Evolutionary conservation across 1,140 invertebrate genomes (phyloP).

Genomic region (Drosophila carrolli): DNA sequence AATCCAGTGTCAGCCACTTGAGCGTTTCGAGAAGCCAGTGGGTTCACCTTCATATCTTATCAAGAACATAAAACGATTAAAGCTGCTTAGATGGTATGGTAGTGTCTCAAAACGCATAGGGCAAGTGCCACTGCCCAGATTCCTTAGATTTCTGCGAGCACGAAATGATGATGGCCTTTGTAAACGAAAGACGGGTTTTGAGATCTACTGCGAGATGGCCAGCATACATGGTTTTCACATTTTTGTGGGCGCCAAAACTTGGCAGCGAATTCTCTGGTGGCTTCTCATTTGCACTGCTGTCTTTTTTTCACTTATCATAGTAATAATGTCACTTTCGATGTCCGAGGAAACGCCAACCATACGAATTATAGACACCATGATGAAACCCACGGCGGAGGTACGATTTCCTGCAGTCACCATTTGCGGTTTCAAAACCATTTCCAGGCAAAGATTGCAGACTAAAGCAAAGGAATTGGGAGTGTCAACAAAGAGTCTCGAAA

Average conservation of each 20-base stretch:
- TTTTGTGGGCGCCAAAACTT: constrained; percentile 67
- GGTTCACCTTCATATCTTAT: not conserved
- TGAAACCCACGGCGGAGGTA: constrained; percentile 82
- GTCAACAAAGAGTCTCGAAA: constrained; percentile 1
- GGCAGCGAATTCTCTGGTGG: constrained; percentile 85
- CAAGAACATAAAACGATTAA: constrained; percentile 31
- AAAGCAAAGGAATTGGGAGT: constrained; percentile 20
- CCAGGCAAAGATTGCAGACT: constrained; percentile 1
- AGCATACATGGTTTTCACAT: constrained; percentile 81
- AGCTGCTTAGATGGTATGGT: constrained; percentile 30
- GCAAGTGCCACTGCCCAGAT: constrained; percentile 49
- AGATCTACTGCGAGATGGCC: constrained; percentile 85
- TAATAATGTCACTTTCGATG: constrained; percentile 82
- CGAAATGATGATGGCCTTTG: constrained; percentile 73
- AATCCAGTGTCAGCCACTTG: constrained; percentile 33
- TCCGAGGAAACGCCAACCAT: constrained; percentile 82
- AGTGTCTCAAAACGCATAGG: constrained; percentile 23
- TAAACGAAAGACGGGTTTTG: constrained; percentile 71
- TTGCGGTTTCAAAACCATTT: constrained; percentile 85
- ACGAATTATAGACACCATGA: constrained; percentile 87
- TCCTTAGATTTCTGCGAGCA: constrained; percentile 58
- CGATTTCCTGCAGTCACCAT: constrained; percentile 89
- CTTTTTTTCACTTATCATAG: constrained; percentile 78
- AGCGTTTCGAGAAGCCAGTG: constrained; percentile 33
- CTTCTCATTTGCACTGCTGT: constrained; percentile 83